Evolutionary conservation across 2,113 vertebrate genomes (phyloP), one percentile per base, ranked within the genome.

Genomic region (Larimichthys crocea): DNA sequence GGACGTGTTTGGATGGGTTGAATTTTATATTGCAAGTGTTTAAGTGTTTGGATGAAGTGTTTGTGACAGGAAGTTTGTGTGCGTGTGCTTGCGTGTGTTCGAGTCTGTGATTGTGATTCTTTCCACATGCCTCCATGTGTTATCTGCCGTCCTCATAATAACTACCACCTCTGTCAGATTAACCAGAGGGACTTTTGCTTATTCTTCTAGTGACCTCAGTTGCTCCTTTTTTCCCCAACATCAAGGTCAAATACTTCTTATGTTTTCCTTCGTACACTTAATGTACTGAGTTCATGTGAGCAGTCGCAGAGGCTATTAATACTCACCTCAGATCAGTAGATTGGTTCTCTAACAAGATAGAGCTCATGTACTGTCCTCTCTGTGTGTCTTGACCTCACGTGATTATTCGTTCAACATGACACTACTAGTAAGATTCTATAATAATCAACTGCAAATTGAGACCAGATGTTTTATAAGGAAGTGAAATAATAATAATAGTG

Each of bases 121-220:
- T 92, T 92, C 90, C 93, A 93, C 91, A 93, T 92, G 92, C 79
- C 88, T 65, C 82, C 67, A 73, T 86, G 86, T 90, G 88, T 94
- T 94, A 92, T 94, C 92, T 92, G 79, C 88, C 86, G 85, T 85
- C 52, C 75, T 88, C 71, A 82, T 92, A 92, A 93, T 89, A 92
- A 90, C 85, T 84, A 88, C 90, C 91, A 88, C 83, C 89, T 88
- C 89, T 87, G 66, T 86, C 86, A 82, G 88, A 93, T 92, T 87
- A 89, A 90, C 90, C 90, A 93, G 90, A 88, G 89, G 88, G 80
- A 87, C 86, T 89, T 89, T 89, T 74, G 83, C 62, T 74, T 24
- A 74, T 86, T 59, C 31, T 75, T 74, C 52, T 81, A 48, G 59
- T 56, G 83, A 78, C 78, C 82, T 79, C 55, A 74, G 69, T 61